phyloP scores from a whole-genome alignment of 2,888 invertebrate species.

The Rhamphomyia laevipes region DNA sequence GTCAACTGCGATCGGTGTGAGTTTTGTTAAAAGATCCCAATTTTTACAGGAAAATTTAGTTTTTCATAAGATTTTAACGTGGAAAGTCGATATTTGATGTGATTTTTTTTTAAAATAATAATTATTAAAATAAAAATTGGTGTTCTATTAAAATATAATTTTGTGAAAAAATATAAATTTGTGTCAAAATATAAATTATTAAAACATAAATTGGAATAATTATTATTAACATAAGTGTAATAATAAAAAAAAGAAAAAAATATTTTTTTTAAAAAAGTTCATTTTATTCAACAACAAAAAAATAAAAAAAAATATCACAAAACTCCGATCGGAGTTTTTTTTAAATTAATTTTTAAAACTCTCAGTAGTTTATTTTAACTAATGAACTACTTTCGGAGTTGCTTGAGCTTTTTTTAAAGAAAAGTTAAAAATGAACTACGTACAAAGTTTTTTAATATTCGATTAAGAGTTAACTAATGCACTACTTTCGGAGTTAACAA shows the following conservation, averaged over 20 bases:
- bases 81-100: background rate
- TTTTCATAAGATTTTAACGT: background rate
- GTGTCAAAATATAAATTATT: background rate
- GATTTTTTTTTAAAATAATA: background rate
- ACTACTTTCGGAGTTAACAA: background rate
- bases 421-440: background rate
- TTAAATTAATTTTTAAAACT: background rate
- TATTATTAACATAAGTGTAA: background rate
- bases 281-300: background rate
- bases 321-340: background rate
- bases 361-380: background rate
- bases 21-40: background rate
- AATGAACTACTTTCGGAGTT: background rate
- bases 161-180: no score
- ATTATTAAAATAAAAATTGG: background rate
- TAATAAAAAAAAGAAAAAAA: no score
- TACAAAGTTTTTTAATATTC: background rate
- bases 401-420: background rate
- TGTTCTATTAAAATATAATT: background rate
- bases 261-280: no score
- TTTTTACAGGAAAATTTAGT: background rate
- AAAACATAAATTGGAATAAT: background rate
- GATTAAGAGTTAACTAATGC: background rate
- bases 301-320: background rate
- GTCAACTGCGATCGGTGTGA: background rate